Percentiles rank a stretch among this genome's conserved stretches.
These are phyloP conservation scores for Noturus placidus DNA, from an alignment of 2,113 vertebrate species.

Conservation along the genomic window DNA sequence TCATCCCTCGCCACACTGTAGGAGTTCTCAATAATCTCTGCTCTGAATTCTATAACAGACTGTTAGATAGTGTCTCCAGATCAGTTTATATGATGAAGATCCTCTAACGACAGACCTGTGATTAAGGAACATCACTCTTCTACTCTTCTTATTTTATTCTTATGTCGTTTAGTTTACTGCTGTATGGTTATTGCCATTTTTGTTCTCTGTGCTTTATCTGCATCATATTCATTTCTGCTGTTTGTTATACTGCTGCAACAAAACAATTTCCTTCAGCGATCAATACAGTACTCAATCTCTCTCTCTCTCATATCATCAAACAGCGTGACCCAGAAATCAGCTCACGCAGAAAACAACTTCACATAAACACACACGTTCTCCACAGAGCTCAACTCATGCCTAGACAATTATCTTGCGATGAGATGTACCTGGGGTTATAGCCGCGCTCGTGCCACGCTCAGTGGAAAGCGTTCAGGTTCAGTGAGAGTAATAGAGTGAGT, in stretches of 20 bases:
- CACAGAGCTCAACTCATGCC: background rate
- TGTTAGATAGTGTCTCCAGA: background rate
- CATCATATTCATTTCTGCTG: background rate
- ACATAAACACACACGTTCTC: background rate
- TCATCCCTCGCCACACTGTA: background rate
- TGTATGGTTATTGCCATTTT: background rate
- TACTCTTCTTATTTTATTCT: background rate
- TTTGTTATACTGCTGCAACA: no score
- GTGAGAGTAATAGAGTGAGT: background rate
- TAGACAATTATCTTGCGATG: background rate
- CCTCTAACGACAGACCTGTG: background rate
- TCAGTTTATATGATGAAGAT: background rate
- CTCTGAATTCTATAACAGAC: background rate
- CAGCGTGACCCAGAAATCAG: background rate
- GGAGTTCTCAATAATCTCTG: background rate
- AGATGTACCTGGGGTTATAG: background rate
- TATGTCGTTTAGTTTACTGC: background rate
- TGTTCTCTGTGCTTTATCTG: background rate
- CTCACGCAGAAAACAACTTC: background rate
- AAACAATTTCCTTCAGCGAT: no score
- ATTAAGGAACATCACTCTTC: background rate
- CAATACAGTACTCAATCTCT: background rate
- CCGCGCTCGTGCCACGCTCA: no score
- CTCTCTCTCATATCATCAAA: background rate
- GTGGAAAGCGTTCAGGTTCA: background rate